Evolutionary conservation across 2,113 vertebrate species (phyloP), one percentile per base, ranked within the genome.

Genomic region (Myrmophylax atrothorax): DNA sequence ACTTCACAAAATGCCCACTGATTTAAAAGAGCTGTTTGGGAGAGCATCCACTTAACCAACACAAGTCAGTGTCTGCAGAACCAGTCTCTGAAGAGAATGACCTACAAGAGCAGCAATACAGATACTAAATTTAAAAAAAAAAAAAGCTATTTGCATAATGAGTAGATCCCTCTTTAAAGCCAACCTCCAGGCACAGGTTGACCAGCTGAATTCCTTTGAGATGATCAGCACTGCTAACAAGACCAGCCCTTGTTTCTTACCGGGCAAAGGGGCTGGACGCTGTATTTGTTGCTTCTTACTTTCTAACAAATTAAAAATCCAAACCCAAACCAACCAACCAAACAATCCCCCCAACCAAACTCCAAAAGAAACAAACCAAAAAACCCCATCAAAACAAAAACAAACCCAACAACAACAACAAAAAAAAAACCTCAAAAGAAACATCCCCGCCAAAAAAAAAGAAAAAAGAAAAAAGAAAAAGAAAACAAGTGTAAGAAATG

Each of bases 61-160:
- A 72, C 11, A 40, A 76, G 17, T 55, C 53, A 33, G 18, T 18
- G 19, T 20, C 42, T 90, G 26, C 49, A 92, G 66, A 55, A 29
- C 14, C 60, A 68, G 29, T 7, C 33, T 29, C 35, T 78, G 33
- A 78, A 75, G 18, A 62, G 37, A 14, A 24, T 24, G 2, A 37
- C 20, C 53, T 52, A 28, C 12, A 63, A 28, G 33, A 49, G 13
- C 31, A 64, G 17, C 0, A 0, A 19, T 14, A 60, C 9, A 52
- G 8, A 8, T 4, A 59, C 1, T 16, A 10, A 33, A 52, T 28
- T 47, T 23, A 33, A 29, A 53, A 58, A 24, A 31, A 10, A 7
- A 33, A 23, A 19, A 23, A 46, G 7, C 6, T 28, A 58, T 38
- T 70, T 72, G 20, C 12, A 25, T 8, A 4, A 14, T 35, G 26